Percentiles rank a stretch among this genome's conserved stretches.
These are phyloP conservation scores for Siphlonurus alternatus DNA, from an alignment of 2,888 invertebrate genomes.

Conservation along the genomic window DNA sequence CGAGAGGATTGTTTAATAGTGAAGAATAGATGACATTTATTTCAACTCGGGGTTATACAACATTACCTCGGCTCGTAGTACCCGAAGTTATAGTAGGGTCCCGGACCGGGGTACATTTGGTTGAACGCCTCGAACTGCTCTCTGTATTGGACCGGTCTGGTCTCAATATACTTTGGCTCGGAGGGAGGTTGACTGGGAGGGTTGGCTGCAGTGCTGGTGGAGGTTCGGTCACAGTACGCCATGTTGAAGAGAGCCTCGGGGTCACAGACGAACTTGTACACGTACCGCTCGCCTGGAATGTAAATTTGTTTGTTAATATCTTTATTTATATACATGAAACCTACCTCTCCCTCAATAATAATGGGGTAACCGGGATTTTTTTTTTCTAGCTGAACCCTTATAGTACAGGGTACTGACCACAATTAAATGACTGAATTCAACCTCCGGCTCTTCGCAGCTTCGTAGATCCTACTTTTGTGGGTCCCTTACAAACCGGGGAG, in stretches of 20 bases:
- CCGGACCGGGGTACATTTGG: neutral
- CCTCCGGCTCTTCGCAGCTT: no score
- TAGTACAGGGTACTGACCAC: no score
- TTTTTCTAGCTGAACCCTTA: neutral
- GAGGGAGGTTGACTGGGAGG: neutral
- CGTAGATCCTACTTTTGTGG: no score
- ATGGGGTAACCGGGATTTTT: neutral
- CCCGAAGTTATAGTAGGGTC: neutral
- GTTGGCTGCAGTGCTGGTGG: neutral
- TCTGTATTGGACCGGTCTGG: neutral
- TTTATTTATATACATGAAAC: neutral
- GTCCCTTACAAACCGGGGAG: no score
- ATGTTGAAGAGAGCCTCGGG: conserved; percentile 79
- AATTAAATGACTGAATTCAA: no score
- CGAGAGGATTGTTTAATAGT: no score
- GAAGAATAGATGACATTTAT: no score
- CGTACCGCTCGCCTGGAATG: conserved; percentile 71
- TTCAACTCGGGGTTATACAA: no score
- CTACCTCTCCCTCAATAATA: neutral
- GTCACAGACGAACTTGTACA: conserved; percentile 93
- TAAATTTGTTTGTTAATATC: conserved; percentile 1
- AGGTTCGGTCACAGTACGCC: conserved; percentile 34
- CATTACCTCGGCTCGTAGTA: neutral
- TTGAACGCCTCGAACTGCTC: neutral
- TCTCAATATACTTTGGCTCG: neutral